Evolutionary conservation across 1,140 invertebrate genomes (phyloP).

Genomic region (Mercenaria mercenaria): DNA sequence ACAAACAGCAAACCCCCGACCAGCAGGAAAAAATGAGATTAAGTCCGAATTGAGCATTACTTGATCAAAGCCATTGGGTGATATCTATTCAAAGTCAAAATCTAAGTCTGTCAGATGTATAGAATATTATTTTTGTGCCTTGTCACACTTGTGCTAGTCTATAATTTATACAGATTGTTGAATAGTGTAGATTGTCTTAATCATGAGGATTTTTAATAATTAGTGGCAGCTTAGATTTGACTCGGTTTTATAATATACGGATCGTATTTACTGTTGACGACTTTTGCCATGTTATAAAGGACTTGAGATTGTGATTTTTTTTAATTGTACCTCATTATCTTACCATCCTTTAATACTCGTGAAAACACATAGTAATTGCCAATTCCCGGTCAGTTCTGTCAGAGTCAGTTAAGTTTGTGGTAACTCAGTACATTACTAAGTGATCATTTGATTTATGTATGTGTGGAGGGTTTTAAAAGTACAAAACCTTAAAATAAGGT

Average conservation of each 20-base stretch:
- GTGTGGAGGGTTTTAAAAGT: too few relatives aligned
- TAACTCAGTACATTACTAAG: too few relatives aligned
- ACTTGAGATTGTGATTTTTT: slow-evolving; percentile 54
- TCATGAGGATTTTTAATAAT: not conserved
- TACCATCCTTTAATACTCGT: not conserved
- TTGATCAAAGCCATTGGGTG: slow-evolving; percentile 56
- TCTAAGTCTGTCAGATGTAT: slow-evolving; percentile 40
- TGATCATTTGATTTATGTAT: too few relatives aligned
- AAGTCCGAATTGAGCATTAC: slow-evolving; percentile 57
- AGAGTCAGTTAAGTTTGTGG: not conserved
- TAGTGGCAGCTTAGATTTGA: slow-evolving; percentile 22
- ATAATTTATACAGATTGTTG: not conserved
- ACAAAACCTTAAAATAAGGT: too few relatives aligned
- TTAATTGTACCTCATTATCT: slow-evolving; percentile 8
- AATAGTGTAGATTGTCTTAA: not conserved
- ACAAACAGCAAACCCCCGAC: slow-evolving; percentile 4
- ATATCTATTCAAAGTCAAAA: slow-evolving; percentile 19
- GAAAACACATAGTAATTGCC: slow-evolving; percentile 49
- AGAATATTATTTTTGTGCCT: slow-evolving; percentile 44
- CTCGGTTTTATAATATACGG: not conserved
- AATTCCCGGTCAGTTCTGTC: not conserved
- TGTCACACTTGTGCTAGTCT: slow-evolving; percentile 39
- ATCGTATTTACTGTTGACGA: slow-evolving; percentile 28
- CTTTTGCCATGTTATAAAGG: slow-evolving; percentile 44
- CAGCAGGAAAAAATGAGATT: slow-evolving; percentile 54